Evolutionary conservation across 2,888 invertebrate species (phyloP), one percentile per base, ranked within the genome.

Genomic region (Girardia tigrina): DNA sequence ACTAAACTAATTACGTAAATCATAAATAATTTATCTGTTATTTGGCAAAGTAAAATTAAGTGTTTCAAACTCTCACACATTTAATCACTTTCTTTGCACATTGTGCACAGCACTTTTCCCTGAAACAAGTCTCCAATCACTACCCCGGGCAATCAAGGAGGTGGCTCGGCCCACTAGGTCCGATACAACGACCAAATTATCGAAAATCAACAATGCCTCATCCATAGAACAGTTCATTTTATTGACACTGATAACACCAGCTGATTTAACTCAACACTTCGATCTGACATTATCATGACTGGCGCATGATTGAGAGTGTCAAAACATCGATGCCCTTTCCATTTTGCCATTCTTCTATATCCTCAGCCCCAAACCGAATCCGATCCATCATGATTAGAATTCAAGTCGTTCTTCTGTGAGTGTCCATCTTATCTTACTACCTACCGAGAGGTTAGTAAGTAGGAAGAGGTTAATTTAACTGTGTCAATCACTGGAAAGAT

Each of bases 241-340:
- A 56, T 56, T 56, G 56, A 56, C 56, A 56, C 56, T 56, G 56
- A 56, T 56, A 56, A 56, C 23, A 23, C 56, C 56, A n/a, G 56
- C 56, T 56, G 56, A 56, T 56, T n/a, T 56, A 4, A 56, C 56
- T 56, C 56, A 56, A 56, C 56, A 56, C 56, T n/a, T 56, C 56
- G 56, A 56, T 56, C 56, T 56, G 56, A 56, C 56, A 56, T 56
- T 56, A 56, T 56, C 56, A 56, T 56, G 56, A 56, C 56, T 56
- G 56, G n/a, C n/a, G n/a, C n/a, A 56, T 56, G 56, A 56, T 56
- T 56, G 56, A 56, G 56, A 20, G 56, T 56, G 56, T 56, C 56
- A 56, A 56, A 56, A 56, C 56, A 56, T 12, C 56, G 56, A 56
- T 16, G 56, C n/a, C 16, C 8, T 36, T 36, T n/a, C 56, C 4